phyloP scores from a whole-genome alignment of 2,888 invertebrate species.

The Girardia tigrina region DNA sequence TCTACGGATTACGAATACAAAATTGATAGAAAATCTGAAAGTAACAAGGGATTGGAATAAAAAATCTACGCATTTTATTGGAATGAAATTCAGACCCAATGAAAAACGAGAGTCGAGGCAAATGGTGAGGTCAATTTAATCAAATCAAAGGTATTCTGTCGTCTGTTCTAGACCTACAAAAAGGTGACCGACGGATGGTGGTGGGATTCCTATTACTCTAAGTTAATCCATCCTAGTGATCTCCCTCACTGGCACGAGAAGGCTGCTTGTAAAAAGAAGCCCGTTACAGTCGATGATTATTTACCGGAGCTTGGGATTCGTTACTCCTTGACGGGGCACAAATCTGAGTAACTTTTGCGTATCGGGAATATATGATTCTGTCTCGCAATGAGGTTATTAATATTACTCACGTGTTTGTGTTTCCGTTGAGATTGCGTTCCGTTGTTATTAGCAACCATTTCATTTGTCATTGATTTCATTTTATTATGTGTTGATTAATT shows the following conservation, averaged over 20 bases:
- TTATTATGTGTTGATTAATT: too few relatives aligned
- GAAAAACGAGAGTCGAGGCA: background rate
- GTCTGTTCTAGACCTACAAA: background rate
- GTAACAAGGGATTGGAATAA: background rate
- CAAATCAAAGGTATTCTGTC: background rate
- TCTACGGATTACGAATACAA: background rate
- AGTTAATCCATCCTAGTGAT: background rate
- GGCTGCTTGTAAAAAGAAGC: background rate
- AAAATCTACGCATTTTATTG: background rate
- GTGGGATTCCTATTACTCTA: background rate
- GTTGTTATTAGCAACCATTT: too few relatives aligned
- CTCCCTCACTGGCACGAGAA: background rate
- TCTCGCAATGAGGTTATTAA: too few relatives aligned
- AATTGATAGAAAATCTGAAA: slow-evolving; percentile 30
- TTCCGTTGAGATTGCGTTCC: too few relatives aligned
- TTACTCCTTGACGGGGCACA: too few relatives aligned
- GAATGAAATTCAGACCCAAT: background rate
- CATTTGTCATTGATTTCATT: too few relatives aligned
- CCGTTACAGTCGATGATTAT: background rate
- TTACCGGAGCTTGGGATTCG: background rate
- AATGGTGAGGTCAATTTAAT: background rate
- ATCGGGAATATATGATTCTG: too few relatives aligned
- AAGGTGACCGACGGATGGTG: background rate
- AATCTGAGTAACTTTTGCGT: too few relatives aligned
- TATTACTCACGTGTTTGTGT: too few relatives aligned